Conservation (phyloP, 2,113 vertebrate species). For the Picathartes gymnocephalus region DNA sequence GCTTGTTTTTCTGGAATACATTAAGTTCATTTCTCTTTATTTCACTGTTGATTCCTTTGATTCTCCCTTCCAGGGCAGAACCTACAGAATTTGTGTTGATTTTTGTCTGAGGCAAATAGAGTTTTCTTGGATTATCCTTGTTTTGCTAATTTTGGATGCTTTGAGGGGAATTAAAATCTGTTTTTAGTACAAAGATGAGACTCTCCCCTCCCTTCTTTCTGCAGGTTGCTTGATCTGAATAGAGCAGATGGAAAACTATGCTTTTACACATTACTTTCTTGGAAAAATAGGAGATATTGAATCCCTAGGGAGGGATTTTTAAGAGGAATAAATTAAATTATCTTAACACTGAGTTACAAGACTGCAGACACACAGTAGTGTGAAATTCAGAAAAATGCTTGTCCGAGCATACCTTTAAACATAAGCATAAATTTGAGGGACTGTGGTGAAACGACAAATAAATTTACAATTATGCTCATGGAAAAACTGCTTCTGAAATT, state of each 20-base stretch:
- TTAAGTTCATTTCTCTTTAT: neutral
- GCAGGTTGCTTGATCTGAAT: neutral
- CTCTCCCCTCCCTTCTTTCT: neutral
- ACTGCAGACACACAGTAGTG: neutral
- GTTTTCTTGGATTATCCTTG: neutral
- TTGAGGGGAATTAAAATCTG: neutral
- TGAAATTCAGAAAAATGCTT: neutral
- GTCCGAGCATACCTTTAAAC: neutral
- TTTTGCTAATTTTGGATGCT: neutral
- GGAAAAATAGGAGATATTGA: neutral
- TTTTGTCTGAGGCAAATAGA: neutral
- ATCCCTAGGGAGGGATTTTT: neutral
- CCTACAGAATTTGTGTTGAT: neutral
- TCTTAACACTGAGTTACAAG: neutral
- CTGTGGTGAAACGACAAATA: neutral
- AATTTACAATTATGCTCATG: neutral
- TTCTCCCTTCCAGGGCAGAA: neutral
- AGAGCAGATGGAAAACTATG: neutral
- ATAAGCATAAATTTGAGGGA: neutral
- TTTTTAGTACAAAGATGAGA: neutral
- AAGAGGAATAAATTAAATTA: neutral
- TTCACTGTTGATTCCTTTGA: neutral
- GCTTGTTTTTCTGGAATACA: neutral
- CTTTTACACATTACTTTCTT: neutral
- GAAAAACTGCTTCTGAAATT: neutral